A percentile compares a stretch with the other conserved stretches of the same genome.
Conservation (phyloP, 2,797 vertebrate genomes). For the Trachops cirrhosus region DNA sequence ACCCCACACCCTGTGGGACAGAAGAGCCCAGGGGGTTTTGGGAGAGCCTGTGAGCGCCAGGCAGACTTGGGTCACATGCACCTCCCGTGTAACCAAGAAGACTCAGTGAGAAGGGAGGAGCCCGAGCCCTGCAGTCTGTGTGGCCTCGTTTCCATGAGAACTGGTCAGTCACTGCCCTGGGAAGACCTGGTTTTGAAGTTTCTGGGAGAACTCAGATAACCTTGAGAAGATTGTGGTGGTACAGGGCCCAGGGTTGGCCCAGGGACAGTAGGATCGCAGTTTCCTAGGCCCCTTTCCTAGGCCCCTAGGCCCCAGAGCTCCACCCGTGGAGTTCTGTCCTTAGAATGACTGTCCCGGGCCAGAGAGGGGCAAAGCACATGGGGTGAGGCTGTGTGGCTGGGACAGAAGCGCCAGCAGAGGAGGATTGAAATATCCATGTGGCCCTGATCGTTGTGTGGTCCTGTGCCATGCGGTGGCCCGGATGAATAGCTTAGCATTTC, state of each 20-base stretch:
- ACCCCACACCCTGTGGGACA: background rate
- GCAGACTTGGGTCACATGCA: background rate
- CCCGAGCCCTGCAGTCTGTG: background rate
- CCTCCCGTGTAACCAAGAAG: background rate
- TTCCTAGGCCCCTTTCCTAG: background rate
- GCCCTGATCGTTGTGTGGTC: too few relatives aligned
- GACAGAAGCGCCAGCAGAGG: background rate
- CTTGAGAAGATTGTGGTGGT: background rate
- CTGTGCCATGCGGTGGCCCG: background rate
- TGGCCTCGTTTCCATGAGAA: background rate
- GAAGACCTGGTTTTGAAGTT: background rate
- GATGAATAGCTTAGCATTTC: background rate
- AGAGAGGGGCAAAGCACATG: background rate
- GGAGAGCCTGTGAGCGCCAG: background rate
- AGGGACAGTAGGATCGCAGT: background rate
- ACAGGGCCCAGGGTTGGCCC: background rate
- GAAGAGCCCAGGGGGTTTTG: background rate
- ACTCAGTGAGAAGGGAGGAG: background rate
- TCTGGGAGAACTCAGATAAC: background rate
- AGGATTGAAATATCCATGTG: background rate
- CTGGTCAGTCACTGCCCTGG: background rate
- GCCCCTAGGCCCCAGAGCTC: too few relatives aligned
- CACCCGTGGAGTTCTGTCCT: rapidly evolving
- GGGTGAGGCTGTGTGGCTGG: background rate
- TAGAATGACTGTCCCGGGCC: background rate